Evolutionary conservation across 2,797 vertebrate species (phyloP), one percentile per base, ranked within the genome.

Genomic region (Danio jaintianensis): DNA sequence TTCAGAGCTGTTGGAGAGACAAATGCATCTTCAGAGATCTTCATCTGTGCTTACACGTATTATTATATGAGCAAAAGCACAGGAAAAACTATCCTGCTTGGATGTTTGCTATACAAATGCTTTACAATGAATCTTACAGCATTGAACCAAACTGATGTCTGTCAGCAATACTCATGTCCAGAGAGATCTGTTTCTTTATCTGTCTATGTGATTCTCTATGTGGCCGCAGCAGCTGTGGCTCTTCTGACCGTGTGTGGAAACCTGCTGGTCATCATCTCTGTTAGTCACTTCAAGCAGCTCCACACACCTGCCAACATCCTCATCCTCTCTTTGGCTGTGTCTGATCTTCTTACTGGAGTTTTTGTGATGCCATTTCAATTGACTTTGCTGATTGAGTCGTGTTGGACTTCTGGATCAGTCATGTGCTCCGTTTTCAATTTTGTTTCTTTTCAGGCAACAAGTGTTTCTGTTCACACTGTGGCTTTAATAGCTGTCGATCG

Each of bases 161-260:
- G 85, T 68, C 20, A 40, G 3, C 22, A 83, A 11, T 61, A 58
- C 18, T 61, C 40, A 29, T 86, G 85, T 71, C 70, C 80, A 58
- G 82, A 75, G 53, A 78, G 61, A 81, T 68, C 84, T 22, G 22
- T 20, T 40, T 75, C 76, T 59, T 43, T 78, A 10, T 38, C 58
- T 1, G 42, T 81, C 2, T 84, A 83, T 43, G 62, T 84, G 72
- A 15, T 83, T 29, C 45, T 76, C 15, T 85, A 85, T 50, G 45
- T 80, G 40, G 75, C 55, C 20, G 75, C 83, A 53, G 75, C 73
- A 29, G 69, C 73, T 80, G 83, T 81, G 59, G 58, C 84, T 56
- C 71, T 86, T 7, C 59, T 84, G 63, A 87, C 84, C 40, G 69
- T 88, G 56, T 86, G 62, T 84, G 86, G 86, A 72, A 87, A 87